phyloP scores from a whole-genome alignment of 2,888 invertebrate genomes.

The Volucella bombylans region DNA sequence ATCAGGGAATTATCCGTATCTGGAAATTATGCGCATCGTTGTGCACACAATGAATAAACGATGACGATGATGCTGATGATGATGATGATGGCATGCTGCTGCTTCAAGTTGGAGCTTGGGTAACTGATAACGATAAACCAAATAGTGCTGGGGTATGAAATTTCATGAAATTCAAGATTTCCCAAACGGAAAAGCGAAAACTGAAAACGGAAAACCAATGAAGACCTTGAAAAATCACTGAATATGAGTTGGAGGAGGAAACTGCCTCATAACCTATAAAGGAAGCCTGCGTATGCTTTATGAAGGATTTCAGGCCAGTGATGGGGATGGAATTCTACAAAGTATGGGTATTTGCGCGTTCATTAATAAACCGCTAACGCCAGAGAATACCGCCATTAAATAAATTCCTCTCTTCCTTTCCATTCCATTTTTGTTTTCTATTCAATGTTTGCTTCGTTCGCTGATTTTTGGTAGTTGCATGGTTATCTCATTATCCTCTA shows the following conservation, averaged over 20 bases:
- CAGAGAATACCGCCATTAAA: slow-evolving; percentile 23
- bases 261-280: too few species aligned
- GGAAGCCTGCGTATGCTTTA: slow-evolving; percentile 1
- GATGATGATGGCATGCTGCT: slow-evolving; percentile 1
- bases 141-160: slow-evolving; percentile 40
- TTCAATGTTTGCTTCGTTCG: neutral
- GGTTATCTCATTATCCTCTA: neutral
- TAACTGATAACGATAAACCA: slow-evolving; percentile 24
- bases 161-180: slow-evolving; percentile 65
- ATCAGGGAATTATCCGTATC: slow-evolving; percentile 39
- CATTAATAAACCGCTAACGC: slow-evolving; percentile 47
- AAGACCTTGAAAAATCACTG: neutral
- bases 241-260: neutral
- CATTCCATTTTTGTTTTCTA: neutral
- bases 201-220: neutral
- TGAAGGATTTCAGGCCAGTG: neutral
- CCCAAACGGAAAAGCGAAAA: neutral
- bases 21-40: slow-evolving; percentile 60
- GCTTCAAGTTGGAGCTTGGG: slow-evolving; percentile 9
- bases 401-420: neutral
- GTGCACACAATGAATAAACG: slow-evolving; percentile 42
- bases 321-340: neutral
- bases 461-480: neutral
- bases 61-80: slow-evolving; percentile 13
- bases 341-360: slow-evolving; percentile 29